A percentile compares a stretch with the other conserved stretches of the same genome.
phyloP scores from a whole-genome alignment of 2,797 vertebrate species.

The Falco berigora region DNA sequence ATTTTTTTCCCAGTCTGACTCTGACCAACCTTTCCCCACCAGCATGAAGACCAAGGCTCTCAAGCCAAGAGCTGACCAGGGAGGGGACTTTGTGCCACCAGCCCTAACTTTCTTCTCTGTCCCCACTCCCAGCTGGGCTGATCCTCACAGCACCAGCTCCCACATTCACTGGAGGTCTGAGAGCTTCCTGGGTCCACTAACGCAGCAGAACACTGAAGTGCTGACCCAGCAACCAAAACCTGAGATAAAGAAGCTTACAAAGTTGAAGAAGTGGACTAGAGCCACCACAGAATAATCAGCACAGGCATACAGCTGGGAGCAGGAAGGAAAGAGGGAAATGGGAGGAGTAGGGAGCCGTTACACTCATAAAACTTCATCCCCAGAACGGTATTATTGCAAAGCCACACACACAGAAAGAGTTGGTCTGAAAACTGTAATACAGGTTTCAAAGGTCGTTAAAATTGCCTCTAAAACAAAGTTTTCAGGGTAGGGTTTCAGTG shows the following conservation, averaged over 20 bases:
- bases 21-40: background rate
- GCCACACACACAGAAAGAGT: background rate
- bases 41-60: background rate
- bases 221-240: background rate
- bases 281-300: background rate
- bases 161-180: background rate
- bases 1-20: background rate
- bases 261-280: background rate
- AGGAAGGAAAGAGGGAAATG: slow-evolving; percentile 7
- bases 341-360: background rate
- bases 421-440: background rate
- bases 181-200: background rate
- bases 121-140: background rate
- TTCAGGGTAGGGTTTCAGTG: background rate
- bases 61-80: background rate
- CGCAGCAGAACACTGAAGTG: background rate
- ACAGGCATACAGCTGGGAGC: background rate
- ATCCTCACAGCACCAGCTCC: background rate
- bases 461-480: background rate
- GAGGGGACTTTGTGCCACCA: background rate
- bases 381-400: background rate
- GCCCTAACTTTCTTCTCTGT: background rate
- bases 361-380: background rate
- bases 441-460: background rate
- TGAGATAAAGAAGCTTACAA: background rate